Percentiles rank a stretch among this genome's conserved stretches.
Evolutionary conservation across 2,888 invertebrate species (phyloP).

Genomic region (Scaptomyza reducta): DNA sequence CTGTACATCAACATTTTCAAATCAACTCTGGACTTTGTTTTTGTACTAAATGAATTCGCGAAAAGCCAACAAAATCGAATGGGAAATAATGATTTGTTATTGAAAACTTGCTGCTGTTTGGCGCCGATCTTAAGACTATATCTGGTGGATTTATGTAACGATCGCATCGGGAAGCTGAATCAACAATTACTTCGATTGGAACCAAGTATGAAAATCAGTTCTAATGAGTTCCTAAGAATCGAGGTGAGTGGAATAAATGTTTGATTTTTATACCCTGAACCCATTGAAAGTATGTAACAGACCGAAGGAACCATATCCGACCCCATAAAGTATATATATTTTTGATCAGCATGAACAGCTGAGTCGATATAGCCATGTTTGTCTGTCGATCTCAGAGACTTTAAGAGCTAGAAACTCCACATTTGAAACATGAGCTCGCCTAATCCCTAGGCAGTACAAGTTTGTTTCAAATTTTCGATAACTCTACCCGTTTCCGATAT

Average conservation of each 20-base stretch:
- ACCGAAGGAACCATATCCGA: too few relatives aligned
- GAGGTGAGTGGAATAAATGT: conserved; percentile 1
- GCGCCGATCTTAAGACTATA: background rate
- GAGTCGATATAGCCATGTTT: too few relatives aligned
- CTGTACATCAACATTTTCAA: background rate
- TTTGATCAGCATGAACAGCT: too few relatives aligned
- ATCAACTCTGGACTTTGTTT: background rate
- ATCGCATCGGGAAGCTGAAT: conserved; percentile 2
- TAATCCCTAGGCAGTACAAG: too few relatives aligned
- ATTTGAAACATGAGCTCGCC: too few relatives aligned
- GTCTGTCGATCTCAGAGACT: too few relatives aligned
- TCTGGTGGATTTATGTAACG: conserved; percentile 5
- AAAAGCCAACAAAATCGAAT: background rate
- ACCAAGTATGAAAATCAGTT: background rate
- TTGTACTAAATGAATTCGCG: background rate
- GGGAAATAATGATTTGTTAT: background rate
- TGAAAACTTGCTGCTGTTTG: background rate
- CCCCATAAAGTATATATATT: too few relatives aligned
- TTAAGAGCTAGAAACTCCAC: too few relatives aligned
- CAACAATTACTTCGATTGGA: background rate
- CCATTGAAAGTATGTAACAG: too few relatives aligned
- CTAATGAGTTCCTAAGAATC: background rate
- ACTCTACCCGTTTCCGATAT: too few relatives aligned
- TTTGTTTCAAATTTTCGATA: too few relatives aligned
- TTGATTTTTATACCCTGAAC: too few relatives aligned